Evolutionary conservation across 1,140 invertebrate species (phyloP), one percentile per base, ranked within the genome.

Genomic region (Nilaparvata lugens): DNA sequence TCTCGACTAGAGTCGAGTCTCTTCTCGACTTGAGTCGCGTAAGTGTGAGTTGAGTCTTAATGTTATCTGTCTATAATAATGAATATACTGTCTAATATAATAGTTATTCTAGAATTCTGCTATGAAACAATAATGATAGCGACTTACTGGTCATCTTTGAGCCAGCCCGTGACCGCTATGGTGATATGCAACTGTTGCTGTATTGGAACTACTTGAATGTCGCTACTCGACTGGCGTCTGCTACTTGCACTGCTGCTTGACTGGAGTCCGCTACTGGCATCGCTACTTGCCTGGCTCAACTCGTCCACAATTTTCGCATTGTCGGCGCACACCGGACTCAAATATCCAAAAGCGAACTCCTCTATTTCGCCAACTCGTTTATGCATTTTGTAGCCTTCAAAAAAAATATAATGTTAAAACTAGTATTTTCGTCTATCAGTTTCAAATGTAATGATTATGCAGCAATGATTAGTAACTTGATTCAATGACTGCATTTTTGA

Each of bases 311-410:
- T 35, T 35, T 35, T 35, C 31, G 31, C 31, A 35, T 35, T 35
- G 7, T 38, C 24, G 13, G 18, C 19, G 9, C 35, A 13, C 35
- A 28, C 62, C 35, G 73, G 70, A 53, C 69, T 71, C 19, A 87
- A 63, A 21, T 77, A 75, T 56, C 82, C 78, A 69, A 87, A 86
- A 51, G 74, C 75, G 74, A 87, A 87, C 69, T 87, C 83, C 73
- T 86, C 83, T n/a, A 86, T 76, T 64, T 83, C 81, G 19, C 85
- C 85, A 53, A 86, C 81, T 62, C 85, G 69, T 69, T 83, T 85
- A 58, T 85, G 81, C 85, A 87, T 87, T 73, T 86, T 86, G 66
- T 80, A 84, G 21, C 83, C 83, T 82, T 66, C 54, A 66, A 64
- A 60, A 69, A 55, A 53, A 56, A 55, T 31, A 42, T 19, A n/a